Percentiles rank a stretch among this genome's conserved stretches.
Conservation (phyloP, 2,888 invertebrate species). For the Escarpia spicata region DNA sequence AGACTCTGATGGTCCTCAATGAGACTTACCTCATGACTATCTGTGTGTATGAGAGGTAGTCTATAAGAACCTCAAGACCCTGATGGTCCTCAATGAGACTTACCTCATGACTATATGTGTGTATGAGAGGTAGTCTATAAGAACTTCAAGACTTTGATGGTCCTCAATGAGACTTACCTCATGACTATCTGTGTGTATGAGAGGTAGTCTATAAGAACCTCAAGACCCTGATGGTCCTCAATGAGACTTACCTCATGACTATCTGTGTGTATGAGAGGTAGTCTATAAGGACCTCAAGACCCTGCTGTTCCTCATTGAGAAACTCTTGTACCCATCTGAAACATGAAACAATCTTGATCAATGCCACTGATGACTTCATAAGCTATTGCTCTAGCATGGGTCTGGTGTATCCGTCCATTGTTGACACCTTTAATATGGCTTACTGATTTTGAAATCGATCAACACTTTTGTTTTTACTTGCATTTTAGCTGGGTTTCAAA, state of each 20-base stretch:
- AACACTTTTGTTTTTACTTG: too few species aligned
- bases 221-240: conserved; percentile 94
- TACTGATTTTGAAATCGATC: too few species aligned
- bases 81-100: conserved; percentile 81
- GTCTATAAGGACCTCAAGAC: conserved; percentile 95
- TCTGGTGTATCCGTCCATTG: too few species aligned
- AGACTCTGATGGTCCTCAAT: too few species aligned
- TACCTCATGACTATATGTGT: conserved; percentile 82
- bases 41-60: conserved; percentile 82
- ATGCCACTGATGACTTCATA: neutral
- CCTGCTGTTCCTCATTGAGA: conserved; percentile 93
- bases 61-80: conserved; percentile 94
- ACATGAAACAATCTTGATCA: conserved; percentile 36
- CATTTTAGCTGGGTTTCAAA: too few species aligned
- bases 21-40: conserved; percentile 81
- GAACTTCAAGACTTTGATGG: conserved; percentile 94
- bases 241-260: conserved; percentile 77
- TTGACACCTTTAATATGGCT: too few species aligned
- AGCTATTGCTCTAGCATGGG: neutral
- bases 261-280: conserved; percentile 82
- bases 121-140: conserved; percentile 92
- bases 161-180: conserved; percentile 75
- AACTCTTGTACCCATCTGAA: conserved; percentile 98
- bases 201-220: conserved; percentile 96
- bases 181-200: conserved; percentile 83